Evolutionary conservation across 1,140 invertebrate genomes (phyloP), one percentile per base, ranked within the genome.

Genomic region (Chelonus insularis): DNA sequence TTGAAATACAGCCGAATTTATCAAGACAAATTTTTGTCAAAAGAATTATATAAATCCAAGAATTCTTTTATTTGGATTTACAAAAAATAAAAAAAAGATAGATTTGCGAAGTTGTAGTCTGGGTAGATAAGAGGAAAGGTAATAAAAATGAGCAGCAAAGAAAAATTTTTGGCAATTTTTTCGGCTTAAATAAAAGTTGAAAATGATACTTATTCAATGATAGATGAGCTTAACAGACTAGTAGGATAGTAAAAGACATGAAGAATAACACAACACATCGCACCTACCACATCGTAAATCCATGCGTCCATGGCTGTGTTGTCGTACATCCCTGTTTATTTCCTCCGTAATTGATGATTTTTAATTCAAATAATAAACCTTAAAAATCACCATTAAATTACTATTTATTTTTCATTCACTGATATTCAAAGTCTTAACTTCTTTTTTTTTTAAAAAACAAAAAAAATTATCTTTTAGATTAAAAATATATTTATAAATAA

Each of bases 251-350:
- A 4, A 34, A 20, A n/a, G 11, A 20, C n/a, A 34, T 4, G 12
- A 21, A 47, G 43, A 21, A 7, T 14, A 20, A 47, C 3, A 23
- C 56, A 61, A 58, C 61, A 63, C 58, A 48, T 64, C 21, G 41
- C 25, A 72, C 75, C 51, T 76, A 78, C 76, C 76, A 78, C 74
- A 55, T 78, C 76, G 68, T 79, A 79, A 72, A 81, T 80, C 79
- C 79, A 81, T 54, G 78, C 65, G 55, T 81, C 79, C 79, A 81
- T 81, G 66, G 69, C 63, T 48, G 69, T 72, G 60, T 72, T 72
- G 59, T 72, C 72, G 64, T 68, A 72, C 73, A 72, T 73, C 23
- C 48, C 37, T 51, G 23, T 60, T 7, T 45, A 20, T 5, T 54
- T n/a, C n/a, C 9, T 54, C 36, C 23, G 21, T 21, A 16, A n/a